phyloP scores from a whole-genome alignment of 1,140 invertebrate genomes.

The Palaemon carinicauda region DNA sequence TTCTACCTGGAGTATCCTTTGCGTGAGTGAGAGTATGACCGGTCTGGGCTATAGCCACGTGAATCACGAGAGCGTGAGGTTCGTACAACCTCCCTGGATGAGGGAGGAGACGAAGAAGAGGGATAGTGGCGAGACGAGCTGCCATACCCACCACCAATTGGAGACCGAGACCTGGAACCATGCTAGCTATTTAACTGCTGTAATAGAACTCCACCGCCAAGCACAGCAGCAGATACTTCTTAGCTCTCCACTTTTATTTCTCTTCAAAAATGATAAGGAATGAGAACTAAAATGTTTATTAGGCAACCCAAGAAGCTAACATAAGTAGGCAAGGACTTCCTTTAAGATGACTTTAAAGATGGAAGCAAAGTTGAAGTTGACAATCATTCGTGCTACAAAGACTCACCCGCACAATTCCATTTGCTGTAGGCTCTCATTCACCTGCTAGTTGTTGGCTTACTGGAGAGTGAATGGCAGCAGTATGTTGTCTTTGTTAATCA shows the following conservation, averaged over 20 bases:
- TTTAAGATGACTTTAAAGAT: conserved; percentile 27
- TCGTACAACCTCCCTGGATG: conserved; percentile 54
- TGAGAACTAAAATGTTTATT: conserved; percentile 40
- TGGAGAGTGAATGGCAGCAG: not conserved
- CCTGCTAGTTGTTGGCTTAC: conserved; percentile 29
- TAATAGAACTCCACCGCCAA: conserved; percentile 19
- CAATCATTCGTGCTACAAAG: conserved; percentile 20
- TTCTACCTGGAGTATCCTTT: conserved; percentile 55
- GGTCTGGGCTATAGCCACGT: conserved; percentile 46
- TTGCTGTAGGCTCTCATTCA: conserved; percentile 12
- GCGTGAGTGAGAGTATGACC: conserved; percentile 51
- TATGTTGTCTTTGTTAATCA: too few species aligned
- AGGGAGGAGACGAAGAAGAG: conserved; percentile 42
- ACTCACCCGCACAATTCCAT: not conserved
- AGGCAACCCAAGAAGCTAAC: conserved; percentile 57
- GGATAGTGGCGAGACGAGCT: conserved; percentile 54
- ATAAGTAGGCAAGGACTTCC: conserved; percentile 52
- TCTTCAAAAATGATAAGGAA: conserved; percentile 40
- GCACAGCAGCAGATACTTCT: conserved; percentile 41
- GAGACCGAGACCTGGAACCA: conserved; percentile 56
- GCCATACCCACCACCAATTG: conserved; percentile 55
- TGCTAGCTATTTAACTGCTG: conserved; percentile 48
- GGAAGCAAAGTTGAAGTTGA: conserved; percentile 28
- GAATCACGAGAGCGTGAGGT: conserved; percentile 53
- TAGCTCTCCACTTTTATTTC: conserved; percentile 26